These are phyloP conservation scores for Sceloporus tristichus DNA, from an alignment of 2,113 vertebrate genomes.

Conservation along the genomic window DNA sequence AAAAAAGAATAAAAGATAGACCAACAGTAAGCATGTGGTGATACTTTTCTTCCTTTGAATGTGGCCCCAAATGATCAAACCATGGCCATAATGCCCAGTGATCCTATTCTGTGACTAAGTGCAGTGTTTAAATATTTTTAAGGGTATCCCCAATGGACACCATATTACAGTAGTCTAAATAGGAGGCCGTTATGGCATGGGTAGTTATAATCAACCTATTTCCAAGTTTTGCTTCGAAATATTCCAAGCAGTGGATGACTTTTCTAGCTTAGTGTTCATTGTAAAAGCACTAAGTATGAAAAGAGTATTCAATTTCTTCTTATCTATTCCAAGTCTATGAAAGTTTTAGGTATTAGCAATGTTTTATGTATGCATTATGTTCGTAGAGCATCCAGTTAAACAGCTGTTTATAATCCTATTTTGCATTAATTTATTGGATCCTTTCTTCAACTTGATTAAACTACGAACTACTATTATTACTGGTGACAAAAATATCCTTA, in stretches of 20 bases:
- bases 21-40: too few relatives aligned
- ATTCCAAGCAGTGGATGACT: background rate
- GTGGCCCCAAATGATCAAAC: too few relatives aligned
- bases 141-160: too few relatives aligned
- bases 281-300: background rate
- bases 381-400: background rate
- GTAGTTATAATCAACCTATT: background rate
- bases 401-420: conserved; percentile 1
- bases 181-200: background rate
- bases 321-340: background rate
- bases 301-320: background rate
- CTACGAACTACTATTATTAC: background rate
- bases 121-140: too few relatives aligned
- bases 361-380: background rate
- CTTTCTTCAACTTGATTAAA: conserved; percentile 10
- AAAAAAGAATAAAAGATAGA: too few relatives aligned
- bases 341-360: background rate
- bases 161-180: background rate
- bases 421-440: background rate
- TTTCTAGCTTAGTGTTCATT: background rate
- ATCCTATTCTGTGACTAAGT: too few relatives aligned
- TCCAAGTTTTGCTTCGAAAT: background rate
- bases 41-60: too few relatives aligned
- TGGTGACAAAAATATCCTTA: conserved; percentile 6
- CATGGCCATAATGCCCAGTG: too few relatives aligned